Evolutionary conservation across 2,888 invertebrate species (phyloP).

Genomic region (Caenorhabditis uteleia): DNA sequence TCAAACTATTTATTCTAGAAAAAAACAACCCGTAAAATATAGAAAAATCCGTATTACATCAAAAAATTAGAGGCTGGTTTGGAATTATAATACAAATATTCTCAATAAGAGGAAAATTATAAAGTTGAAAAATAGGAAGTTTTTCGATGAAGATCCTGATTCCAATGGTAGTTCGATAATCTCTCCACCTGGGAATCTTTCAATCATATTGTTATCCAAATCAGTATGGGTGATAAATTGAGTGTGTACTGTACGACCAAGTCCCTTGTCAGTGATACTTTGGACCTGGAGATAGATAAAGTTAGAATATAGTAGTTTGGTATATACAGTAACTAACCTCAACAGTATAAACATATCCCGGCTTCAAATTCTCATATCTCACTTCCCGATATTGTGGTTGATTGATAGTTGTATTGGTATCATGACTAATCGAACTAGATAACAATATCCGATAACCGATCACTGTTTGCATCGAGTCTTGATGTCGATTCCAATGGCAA

Average conservation of each 20-base stretch:
- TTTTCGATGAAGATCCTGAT: conserved; percentile 13
- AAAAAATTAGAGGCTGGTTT: neutral
- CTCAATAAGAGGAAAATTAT: neutral
- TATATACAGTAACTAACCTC: conserved; percentile 29
- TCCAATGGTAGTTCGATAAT: conserved; percentile 52
- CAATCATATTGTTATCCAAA: conserved; percentile 34
- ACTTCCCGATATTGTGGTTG: conserved; percentile 47
- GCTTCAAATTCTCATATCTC: conserved; percentile 35
- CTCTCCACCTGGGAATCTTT: conserved; percentile 48
- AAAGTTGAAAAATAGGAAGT: neutral
- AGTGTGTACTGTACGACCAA: conserved; percentile 36
- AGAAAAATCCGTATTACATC: conserved; percentile 1
- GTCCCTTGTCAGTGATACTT: conserved; percentile 46
- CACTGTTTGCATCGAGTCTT: conserved; percentile 40
- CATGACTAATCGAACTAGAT: conserved; percentile 37
- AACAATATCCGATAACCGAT: conserved; percentile 47
- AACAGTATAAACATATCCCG: conserved; percentile 43
- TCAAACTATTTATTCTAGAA: too few species aligned
- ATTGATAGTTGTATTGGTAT: conserved; percentile 47
- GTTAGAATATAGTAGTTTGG: neutral
- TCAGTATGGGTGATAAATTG: conserved; percentile 43
- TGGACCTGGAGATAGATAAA: conserved; percentile 39
- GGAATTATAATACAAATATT: neutral
- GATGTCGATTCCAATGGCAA: conserved; percentile 36
- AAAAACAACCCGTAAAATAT: neutral